Percentiles rank a stretch among this genome's conserved stretches.
Conservation (phyloP, 1,140 invertebrate species). For the Cyphomyrmex costatus region DNA sequence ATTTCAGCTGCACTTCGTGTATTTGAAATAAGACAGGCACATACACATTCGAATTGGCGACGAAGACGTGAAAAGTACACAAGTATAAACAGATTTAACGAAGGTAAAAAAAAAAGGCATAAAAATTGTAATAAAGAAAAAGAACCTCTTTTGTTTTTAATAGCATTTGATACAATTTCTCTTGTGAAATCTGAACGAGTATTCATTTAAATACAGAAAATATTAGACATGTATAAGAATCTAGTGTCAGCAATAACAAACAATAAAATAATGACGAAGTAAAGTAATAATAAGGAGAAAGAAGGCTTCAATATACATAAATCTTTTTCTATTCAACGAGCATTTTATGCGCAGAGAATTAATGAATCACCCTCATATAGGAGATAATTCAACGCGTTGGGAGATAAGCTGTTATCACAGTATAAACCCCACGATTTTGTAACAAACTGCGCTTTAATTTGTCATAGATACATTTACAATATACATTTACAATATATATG, state of each 20-base stretch:
- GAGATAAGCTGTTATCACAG: conserved; percentile 5
- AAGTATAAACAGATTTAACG: not conserved
- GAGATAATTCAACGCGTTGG: not conserved
- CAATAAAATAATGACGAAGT: not conserved
- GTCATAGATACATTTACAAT: conserved; percentile 85
- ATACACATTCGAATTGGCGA: not conserved
- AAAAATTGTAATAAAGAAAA: not conserved
- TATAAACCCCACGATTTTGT: conserved; percentile 70
- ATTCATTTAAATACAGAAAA: not conserved
- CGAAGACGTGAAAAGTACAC: not conserved
- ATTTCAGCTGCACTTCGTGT: not conserved
- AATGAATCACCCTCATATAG: not conserved
- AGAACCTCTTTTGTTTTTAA: not conserved
- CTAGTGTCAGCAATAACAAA: not conserved
- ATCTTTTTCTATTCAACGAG: not conserved
- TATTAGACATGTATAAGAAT: not conserved
- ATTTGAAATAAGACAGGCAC: not conserved
- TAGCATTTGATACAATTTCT: not conserved
- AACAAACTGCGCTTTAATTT: conserved; percentile 85
- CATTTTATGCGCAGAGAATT: not conserved
- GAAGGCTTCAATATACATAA: not conserved
- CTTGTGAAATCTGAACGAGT: not conserved
- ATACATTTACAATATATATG: conserved; percentile 85
- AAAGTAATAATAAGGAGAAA: not conserved
- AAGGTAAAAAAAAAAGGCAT: not conserved